Conservation (phyloP, 92 coral and sea anemone genomes). For the Muricea muricata region DNA sequence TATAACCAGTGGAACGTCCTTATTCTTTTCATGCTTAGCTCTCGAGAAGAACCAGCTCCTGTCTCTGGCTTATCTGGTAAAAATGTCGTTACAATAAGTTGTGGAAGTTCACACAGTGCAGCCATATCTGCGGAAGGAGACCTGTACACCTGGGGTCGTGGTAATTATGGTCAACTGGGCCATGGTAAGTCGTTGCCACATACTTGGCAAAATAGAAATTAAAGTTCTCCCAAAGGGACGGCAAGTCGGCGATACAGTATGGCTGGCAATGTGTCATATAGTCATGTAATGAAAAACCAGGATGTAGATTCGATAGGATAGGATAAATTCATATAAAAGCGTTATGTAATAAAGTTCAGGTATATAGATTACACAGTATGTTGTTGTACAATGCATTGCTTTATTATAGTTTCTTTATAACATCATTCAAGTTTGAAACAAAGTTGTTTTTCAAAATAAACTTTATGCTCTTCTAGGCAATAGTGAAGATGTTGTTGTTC, state of each 20-base stretch:
- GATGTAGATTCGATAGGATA: too few species aligned
- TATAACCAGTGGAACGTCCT: neutral
- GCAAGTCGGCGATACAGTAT: too few species aligned
- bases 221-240: too few species aligned
- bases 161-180: slow-evolving; percentile 99
- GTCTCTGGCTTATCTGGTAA: slow-evolving; percentile 93
- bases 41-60: slow-evolving; percentile 88
- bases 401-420: too few species aligned
- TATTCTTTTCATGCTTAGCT: slow-evolving; percentile 43
- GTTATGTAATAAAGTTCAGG: too few species aligned
- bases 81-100: slow-evolving; percentile 82
- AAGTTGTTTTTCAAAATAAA: neutral
- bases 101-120: slow-evolving; percentile 99
- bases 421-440: too few species aligned
- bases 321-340: too few species aligned
- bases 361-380: too few species aligned
- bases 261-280: too few species aligned
- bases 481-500: slow-evolving; percentile 93
- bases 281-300: too few species aligned
- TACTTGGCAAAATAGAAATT: too few species aligned
- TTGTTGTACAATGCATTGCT: too few species aligned
- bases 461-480: slow-evolving; percentile 61
- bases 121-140: slow-evolving; percentile 98
- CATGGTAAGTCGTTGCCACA: slow-evolving; percentile 68
- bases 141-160: slow-evolving; percentile 98